Evolutionary conservation across 1,140 invertebrate genomes (phyloP).

Genomic region (Tenebrio molitor): DNA sequence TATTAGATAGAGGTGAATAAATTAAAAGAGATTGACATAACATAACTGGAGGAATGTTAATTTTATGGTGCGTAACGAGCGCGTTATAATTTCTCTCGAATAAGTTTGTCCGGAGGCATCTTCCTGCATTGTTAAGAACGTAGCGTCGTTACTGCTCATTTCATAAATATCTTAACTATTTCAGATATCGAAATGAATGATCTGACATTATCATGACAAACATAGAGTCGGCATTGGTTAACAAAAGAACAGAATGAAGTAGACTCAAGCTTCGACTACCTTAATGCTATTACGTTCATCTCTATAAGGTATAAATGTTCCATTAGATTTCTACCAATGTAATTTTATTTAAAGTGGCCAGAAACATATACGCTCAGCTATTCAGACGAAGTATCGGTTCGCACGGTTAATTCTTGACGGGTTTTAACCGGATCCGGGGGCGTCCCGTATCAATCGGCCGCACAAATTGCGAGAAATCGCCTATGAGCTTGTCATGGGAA

Average conservation of each 20-base stretch:
- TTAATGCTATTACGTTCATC: constrained; percentile 50
- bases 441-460: not conserved
- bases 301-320: constrained; percentile 54
- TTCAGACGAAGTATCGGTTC: constrained; percentile 34
- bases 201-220: constrained; percentile 44
- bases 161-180: constrained; percentile 46
- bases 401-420: constrained; percentile 27
- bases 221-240: constrained; percentile 45
- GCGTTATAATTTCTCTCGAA: not conserved
- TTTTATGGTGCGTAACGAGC: not conserved
- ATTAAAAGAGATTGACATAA: not conserved
- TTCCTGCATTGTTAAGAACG: constrained; percentile 25
- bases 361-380: constrained; percentile 47
- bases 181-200: constrained; percentile 45
- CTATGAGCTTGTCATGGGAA: constrained; percentile 30
- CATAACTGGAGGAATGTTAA: not conserved
- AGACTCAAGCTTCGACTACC: constrained; percentile 35
- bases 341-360: constrained; percentile 52
- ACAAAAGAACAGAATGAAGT: constrained; percentile 51
- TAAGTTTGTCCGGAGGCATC: constrained; percentile 9
- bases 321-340: constrained; percentile 54
- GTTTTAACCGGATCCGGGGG: not conserved
- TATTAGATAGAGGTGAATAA: constrained; percentile 1
- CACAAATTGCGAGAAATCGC: constrained; percentile 9
- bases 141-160: constrained; percentile 6